Percentiles rank a stretch among this genome's conserved stretches.
Conservation (phyloP, 2,888 invertebrate genomes). For the Phlogophora meticulosa region DNA sequence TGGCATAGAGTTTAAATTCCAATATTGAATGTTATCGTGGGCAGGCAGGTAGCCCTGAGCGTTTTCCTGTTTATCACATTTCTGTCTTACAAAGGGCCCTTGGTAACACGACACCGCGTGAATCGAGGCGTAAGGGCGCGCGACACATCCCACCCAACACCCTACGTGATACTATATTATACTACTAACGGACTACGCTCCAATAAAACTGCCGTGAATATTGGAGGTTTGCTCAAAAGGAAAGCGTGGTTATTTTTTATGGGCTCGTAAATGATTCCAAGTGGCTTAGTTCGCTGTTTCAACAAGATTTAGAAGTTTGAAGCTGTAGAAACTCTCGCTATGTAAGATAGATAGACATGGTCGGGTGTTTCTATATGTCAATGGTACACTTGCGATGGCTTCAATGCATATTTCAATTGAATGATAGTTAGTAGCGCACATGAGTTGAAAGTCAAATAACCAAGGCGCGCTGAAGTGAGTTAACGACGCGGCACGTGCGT, state of each 20-base stretch:
- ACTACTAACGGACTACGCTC: conserved; percentile 58
- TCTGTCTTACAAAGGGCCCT: conserved; percentile 68
- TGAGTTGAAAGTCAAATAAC: conserved; percentile 53
- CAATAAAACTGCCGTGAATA: conserved; percentile 64
- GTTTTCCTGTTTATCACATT: conserved; percentile 81
- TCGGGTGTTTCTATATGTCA: conserved; percentile 16
- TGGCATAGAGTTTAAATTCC: conserved; percentile 48
- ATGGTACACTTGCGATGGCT: conserved; percentile 12
- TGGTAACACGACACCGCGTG: conserved; percentile 75
- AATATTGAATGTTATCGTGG: conserved; percentile 39
- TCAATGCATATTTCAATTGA: conserved; percentile 37
- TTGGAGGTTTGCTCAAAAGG: conserved; percentile 66
- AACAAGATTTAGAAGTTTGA: conserved; percentile 57
- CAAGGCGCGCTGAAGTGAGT: conserved; percentile 34
- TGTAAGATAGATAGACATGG: conserved; percentile 4
- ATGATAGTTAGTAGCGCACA: conserved; percentile 42
- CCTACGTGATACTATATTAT: conserved; percentile 65
- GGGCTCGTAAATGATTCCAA: conserved; percentile 67
- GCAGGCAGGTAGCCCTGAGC: conserved; percentile 61
- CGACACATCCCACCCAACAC: conserved; percentile 67
- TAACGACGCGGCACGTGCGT: conserved; percentile 39
- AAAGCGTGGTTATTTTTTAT: conserved; percentile 71
- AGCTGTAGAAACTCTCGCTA: conserved; percentile 21
- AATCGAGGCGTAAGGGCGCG: conserved; percentile 75
- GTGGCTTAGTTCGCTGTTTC: conserved; percentile 62